Percentiles rank a stretch among this genome's conserved stretches.
These are phyloP conservation scores for Indicator indicator DNA, from an alignment of 2,113 vertebrate genomes.

Conservation along the genomic window DNA sequence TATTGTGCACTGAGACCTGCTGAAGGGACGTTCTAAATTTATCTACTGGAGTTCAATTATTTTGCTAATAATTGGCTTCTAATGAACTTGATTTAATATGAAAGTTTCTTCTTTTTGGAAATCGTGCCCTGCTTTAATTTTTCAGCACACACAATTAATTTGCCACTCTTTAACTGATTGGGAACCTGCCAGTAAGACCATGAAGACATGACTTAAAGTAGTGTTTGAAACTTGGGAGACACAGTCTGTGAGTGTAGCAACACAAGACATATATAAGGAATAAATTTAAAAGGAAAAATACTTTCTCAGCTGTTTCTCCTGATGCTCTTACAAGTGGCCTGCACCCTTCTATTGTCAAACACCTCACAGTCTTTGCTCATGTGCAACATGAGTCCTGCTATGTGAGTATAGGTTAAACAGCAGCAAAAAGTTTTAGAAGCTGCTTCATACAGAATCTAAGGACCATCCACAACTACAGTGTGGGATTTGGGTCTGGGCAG, in stretches of 20 bases:
- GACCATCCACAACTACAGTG: neutral
- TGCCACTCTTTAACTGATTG: rapidly evolving
- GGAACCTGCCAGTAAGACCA: neutral
- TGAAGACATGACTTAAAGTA: neutral
- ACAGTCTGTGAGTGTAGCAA: neutral
- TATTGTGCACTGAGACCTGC: neutral
- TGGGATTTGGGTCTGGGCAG: too few species aligned
- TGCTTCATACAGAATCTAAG: neutral
- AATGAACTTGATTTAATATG: neutral
- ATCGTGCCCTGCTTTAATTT: neutral
- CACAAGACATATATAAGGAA: neutral
- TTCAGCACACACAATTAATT: neutral
- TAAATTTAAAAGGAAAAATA: neutral
- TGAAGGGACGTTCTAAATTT: neutral
- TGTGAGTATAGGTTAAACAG: neutral
- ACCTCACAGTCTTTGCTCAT: neutral
- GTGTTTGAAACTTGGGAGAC: neutral
- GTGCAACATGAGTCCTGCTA: neutral
- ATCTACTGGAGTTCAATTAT: neutral
- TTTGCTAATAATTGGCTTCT: neutral
- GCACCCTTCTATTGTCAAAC: neutral
- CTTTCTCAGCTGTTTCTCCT: neutral
- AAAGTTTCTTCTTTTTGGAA: neutral
- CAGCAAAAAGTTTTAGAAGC: neutral
- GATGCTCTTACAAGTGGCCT: neutral